Evolutionary conservation across 2,113 vertebrate genomes (phyloP).

Genomic region (Astatoreochromis straeleni): DNA sequence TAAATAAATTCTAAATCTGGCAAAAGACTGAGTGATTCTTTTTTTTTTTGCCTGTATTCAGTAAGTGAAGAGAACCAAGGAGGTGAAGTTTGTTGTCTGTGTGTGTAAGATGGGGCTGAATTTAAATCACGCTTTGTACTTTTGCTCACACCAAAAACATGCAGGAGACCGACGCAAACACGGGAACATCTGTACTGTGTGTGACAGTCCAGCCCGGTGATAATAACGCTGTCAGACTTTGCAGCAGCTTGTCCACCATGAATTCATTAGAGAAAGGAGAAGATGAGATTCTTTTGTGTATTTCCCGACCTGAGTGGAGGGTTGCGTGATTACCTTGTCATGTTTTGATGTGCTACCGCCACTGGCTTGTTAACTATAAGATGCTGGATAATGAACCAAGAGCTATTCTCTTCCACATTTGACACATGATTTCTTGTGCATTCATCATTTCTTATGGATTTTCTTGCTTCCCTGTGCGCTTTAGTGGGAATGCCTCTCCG

Average conservation of each 20-base stretch:
- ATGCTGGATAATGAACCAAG: conserved; percentile 16
- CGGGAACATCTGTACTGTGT: not conserved
- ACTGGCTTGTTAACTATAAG: not conserved
- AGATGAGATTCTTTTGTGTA: not conserved
- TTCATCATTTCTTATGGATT: not conserved
- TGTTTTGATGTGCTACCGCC: not conserved
- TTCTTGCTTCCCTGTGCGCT: not conserved
- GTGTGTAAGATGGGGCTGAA: not conserved
- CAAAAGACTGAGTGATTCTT: not conserved
- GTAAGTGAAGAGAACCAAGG: not conserved
- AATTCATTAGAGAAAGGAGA: not conserved
- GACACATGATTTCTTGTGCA: not conserved
- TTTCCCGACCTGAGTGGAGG: not conserved
- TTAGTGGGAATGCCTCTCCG: not conserved
- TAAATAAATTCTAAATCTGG: not conserved
- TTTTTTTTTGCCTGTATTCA: not conserved
- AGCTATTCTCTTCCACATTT: not conserved
- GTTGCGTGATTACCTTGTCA: not conserved
- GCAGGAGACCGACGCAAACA: not conserved
- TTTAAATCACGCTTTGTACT: not conserved
- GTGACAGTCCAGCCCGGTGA: not conserved
- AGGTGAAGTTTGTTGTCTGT: not conserved
- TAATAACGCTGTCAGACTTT: not conserved
- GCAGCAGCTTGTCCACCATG: not conserved
- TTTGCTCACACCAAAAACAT: not conserved